Evolutionary conservation across 2,888 invertebrate genomes (phyloP).

Genomic region (Alloplasta piceator): DNA sequence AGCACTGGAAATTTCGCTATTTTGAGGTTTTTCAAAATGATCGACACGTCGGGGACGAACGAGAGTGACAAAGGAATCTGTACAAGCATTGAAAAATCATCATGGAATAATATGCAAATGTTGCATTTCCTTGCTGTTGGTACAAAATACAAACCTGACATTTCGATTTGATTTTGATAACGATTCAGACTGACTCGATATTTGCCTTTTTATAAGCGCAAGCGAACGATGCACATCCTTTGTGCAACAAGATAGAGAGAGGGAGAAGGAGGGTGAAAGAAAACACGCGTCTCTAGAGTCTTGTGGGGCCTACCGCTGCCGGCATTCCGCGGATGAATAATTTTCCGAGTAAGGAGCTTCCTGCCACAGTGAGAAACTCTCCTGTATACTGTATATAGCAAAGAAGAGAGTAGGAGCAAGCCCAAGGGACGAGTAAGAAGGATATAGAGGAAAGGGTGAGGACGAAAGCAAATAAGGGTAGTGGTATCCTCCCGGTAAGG

Average conservation of each 20-base stretch:
- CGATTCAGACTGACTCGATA: constrained; percentile 27
- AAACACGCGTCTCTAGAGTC: constrained; percentile 43
- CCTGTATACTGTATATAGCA: constrained; percentile 16
- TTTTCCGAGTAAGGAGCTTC: constrained; percentile 53
- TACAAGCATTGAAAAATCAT: no score
- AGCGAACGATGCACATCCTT: constrained; percentile 29
- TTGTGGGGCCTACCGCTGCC: constrained; percentile 43
- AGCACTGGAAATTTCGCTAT: no score
- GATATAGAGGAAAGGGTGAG: constrained; percentile 13
- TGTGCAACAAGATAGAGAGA: constrained; percentile 38
- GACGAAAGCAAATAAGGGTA: constrained; percentile 35
- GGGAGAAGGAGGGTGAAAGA: constrained; percentile 31
- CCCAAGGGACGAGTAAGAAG: constrained; percentile 40
- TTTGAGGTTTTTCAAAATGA: no score
- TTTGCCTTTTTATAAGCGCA: constrained; percentile 52
- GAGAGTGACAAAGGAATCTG: no score
- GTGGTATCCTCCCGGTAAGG: constrained; percentile 44
- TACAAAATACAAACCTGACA: no score
- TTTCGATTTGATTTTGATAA: no score
- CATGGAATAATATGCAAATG: no score
- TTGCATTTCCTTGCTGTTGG: no score
- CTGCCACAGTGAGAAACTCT: constrained; percentile 38
- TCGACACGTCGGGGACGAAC: no score
- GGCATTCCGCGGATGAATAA: constrained; percentile 61
- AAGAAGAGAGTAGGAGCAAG: constrained; percentile 18